phyloP scores from a whole-genome alignment of 2,113 vertebrate species.

The Abramis brama region DNA sequence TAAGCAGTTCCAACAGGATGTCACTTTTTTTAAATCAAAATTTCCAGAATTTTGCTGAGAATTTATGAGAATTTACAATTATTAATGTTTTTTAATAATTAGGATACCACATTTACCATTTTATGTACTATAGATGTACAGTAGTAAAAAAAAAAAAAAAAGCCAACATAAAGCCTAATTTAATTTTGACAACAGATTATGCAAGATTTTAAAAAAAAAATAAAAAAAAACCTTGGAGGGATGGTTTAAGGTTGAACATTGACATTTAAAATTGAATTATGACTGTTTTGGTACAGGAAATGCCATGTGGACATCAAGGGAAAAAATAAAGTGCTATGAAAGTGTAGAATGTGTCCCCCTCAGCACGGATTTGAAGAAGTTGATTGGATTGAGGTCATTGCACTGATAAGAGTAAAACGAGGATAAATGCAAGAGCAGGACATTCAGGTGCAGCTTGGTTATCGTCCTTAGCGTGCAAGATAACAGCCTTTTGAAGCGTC shows the following conservation, averaged over 20 bases:
- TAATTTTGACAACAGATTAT: background rate
- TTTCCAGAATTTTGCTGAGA: background rate
- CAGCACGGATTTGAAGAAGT: background rate
- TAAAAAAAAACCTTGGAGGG: background rate
- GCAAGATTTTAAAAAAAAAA: background rate
- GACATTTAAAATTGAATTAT: background rate
- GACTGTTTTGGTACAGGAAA: background rate
- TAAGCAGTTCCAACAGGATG: background rate
- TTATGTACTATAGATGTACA: background rate
- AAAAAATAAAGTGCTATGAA: background rate
- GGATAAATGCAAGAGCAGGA: background rate
- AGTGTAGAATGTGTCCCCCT: background rate
- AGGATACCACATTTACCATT: background rate
- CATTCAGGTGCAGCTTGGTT: slow-evolving; percentile 18
- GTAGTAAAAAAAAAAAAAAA: background rate
- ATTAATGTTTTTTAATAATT: background rate
- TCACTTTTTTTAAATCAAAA: too few species aligned
- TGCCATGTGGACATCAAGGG: background rate
- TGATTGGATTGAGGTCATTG: slow-evolving; percentile 36
- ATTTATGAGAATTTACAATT: background rate
- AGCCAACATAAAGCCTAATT: too few species aligned
- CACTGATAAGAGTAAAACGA: slow-evolving; percentile 14
- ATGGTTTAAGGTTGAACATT: background rate
- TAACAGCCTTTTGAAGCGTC: slow-evolving; percentile 9
- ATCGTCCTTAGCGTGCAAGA: slow-evolving; percentile 22